phyloP scores from a whole-genome alignment of 1,140 invertebrate species.

The Drosophila willistoni region DNA sequence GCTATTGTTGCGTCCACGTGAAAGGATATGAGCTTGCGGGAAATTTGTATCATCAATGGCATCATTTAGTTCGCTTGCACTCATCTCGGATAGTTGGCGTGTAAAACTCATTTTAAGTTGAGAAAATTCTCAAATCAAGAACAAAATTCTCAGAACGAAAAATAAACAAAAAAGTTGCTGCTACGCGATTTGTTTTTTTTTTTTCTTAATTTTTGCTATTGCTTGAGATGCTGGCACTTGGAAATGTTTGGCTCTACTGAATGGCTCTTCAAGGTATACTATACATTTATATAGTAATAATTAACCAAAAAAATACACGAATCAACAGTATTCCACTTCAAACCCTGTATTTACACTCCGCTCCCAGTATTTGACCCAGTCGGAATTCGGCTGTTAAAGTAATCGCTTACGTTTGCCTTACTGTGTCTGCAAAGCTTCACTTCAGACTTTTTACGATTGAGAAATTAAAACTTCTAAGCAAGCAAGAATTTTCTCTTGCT shows the following conservation, averaged over 20 bases:
- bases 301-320: too few relatives aligned
- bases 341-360: too few relatives aligned
- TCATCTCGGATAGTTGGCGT: conserved; percentile 80
- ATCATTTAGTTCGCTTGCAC: conserved; percentile 80
- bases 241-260: conserved; percentile 62
- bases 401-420: too few relatives aligned
- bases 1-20: conserved; percentile 80
- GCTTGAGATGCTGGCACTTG: conserved; percentile 39
- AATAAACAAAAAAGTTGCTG: conserved; percentile 22
- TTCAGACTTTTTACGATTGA: too few relatives aligned
- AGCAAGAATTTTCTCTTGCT: too few relatives aligned
- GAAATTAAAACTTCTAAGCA: too few relatives aligned
- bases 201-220: neutral
- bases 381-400: too few relatives aligned
- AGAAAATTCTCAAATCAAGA: conserved; percentile 15
- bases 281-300: too few relatives aligned
- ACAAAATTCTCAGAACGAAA: conserved; percentile 39
- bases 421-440: too few relatives aligned
- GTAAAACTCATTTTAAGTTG: conserved; percentile 69
- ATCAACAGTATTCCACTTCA: too few relatives aligned
- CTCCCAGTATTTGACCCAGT: too few relatives aligned
- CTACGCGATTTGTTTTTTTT: neutral
- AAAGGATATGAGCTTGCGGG: conserved; percentile 79
- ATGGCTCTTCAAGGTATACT: conserved; percentile 25
- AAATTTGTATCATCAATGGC: conserved; percentile 83